Percentiles rank a stretch among this genome's conserved stretches.
Evolutionary conservation across 2,113 vertebrate genomes (phyloP).

Genomic region (Pelecanus crispus): DNA sequence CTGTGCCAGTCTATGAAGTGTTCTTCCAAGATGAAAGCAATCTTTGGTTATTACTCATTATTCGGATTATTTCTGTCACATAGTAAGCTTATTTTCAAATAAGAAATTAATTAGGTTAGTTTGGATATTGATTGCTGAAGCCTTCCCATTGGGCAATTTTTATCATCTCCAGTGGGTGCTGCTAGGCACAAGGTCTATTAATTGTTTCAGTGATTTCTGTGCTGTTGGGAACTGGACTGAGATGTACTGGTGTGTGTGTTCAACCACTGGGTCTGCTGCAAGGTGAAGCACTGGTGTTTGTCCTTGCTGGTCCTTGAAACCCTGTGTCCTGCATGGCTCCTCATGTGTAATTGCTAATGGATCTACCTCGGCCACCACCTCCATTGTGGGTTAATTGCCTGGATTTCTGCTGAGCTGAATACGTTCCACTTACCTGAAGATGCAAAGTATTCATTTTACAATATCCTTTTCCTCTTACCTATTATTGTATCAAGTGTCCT

Average conservation of each 20-base stretch:
- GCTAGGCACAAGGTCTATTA: neutral
- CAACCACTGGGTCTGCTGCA: neutral
- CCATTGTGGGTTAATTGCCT: neutral
- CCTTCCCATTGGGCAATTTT: neutral
- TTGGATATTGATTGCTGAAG: neutral
- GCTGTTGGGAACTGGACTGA: neutral
- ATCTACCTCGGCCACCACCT: neutral
- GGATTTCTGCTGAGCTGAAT: constrained; percentile 20
- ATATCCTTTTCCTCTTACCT: neutral
- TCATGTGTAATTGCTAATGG: neutral
- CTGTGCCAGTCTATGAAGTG: neutral
- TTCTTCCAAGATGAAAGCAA: neutral
- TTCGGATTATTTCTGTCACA: neutral
- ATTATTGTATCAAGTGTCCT: neutral
- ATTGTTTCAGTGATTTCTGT: neutral
- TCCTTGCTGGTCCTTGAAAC: neutral
- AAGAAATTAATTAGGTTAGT: neutral
- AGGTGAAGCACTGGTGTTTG: neutral
- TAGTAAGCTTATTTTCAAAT: neutral
- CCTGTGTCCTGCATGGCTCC: neutral
- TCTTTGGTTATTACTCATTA: neutral
- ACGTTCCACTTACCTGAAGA: neutral
- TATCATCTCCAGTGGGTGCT: constrained; percentile 5
- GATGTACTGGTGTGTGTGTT: neutral
- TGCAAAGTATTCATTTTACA: neutral